Conservation (phyloP, 2,888 invertebrate genomes). For the Agrochola macilenta region DNA sequence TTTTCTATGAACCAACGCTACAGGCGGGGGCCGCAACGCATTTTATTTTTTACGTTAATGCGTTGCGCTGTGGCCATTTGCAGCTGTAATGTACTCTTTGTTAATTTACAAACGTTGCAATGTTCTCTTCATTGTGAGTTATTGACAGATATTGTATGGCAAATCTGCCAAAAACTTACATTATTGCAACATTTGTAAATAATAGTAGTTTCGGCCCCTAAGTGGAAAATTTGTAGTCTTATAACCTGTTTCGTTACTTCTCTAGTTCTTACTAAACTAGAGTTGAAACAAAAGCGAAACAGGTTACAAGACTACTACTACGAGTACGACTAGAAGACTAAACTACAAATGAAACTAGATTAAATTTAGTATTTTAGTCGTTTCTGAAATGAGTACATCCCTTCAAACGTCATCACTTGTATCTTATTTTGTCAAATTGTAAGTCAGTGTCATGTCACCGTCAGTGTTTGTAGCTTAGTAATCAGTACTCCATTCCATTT, state of each 20-base stretch:
- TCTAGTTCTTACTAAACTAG: background rate
- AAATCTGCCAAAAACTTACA: background rate
- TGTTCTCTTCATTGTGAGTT: background rate
- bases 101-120: background rate
- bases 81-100: too few species aligned
- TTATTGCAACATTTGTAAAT: too few species aligned
- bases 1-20: background rate
- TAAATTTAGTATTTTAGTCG: background rate
- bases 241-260: too few species aligned
- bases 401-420: conserved; percentile 23
- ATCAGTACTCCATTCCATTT: too few species aligned
- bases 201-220: background rate
- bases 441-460: too few species aligned
- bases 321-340: background rate
- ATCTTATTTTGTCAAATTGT: conserved; percentile 20
- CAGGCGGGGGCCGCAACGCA: background rate
- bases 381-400: background rate
- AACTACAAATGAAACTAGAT: background rate
- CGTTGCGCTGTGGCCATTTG: background rate
- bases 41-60: background rate
- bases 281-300: too few species aligned
- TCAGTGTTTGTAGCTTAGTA: too few species aligned
- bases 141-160: too few species aligned
- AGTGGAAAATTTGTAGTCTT: too few species aligned
- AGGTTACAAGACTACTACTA: too few species aligned